phyloP scores from a whole-genome alignment of 2,888 invertebrate species.

The Hipparchia semele region DNA sequence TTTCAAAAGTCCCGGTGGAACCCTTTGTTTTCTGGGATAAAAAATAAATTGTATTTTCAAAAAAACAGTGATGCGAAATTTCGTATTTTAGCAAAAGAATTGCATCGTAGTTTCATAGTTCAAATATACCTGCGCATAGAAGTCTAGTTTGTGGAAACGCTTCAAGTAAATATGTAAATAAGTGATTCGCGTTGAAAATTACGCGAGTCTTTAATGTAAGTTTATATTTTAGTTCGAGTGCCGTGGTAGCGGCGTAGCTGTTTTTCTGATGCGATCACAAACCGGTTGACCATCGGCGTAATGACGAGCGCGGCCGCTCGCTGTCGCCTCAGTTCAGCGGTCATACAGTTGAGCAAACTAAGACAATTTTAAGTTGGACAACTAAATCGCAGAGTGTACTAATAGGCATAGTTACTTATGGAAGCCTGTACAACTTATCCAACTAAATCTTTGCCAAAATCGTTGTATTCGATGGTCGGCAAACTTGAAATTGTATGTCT shows the following conservation, averaged over 20 bases:
- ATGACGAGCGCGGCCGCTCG: slow-evolving; percentile 59
- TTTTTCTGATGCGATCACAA: slow-evolving; percentile 80
- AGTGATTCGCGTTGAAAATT: slow-evolving; percentile 8
- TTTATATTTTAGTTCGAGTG: slow-evolving; percentile 33
- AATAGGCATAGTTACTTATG: not conserved
- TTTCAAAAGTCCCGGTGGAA: too few relatives aligned
- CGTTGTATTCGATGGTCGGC: too few relatives aligned
- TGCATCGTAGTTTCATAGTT: too few relatives aligned
- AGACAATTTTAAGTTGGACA: too few relatives aligned
- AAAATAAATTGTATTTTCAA: too few relatives aligned
- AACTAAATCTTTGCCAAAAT: too few relatives aligned
- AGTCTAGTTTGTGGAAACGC: not conserved
- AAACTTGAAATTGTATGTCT: too few relatives aligned
- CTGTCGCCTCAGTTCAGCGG: slow-evolving; percentile 44
- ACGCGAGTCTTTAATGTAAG: slow-evolving; percentile 14
- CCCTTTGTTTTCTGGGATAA: too few relatives aligned
- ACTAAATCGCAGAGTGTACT: not conserved
- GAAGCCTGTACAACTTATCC: too few relatives aligned
- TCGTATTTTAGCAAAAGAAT: too few relatives aligned
- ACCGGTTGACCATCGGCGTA: slow-evolving; percentile 77
- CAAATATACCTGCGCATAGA: too few relatives aligned
- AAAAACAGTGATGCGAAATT: too few relatives aligned
- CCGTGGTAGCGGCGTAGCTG: slow-evolving; percentile 72
- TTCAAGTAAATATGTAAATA: slow-evolving; percentile 10
- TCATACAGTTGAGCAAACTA: not conserved